Percentiles rank a stretch among this genome's conserved stretches.
phyloP scores from a whole-genome alignment of 2,888 invertebrate species.

The Cyclophora albipunctata region DNA sequence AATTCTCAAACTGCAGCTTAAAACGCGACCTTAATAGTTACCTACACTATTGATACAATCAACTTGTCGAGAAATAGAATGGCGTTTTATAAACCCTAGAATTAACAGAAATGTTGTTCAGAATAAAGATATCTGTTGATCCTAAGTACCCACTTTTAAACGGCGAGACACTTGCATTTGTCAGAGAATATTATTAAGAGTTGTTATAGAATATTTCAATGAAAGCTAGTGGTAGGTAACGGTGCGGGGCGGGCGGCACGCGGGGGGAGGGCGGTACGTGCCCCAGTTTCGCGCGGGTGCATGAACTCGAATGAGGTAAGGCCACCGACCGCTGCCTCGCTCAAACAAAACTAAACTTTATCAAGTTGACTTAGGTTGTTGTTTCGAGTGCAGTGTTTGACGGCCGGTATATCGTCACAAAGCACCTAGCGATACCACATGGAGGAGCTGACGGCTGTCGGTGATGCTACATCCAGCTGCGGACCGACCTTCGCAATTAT shows the following conservation, averaged over 20 bases:
- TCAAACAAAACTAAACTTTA: conserved; percentile 50
- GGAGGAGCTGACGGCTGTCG: conserved; percentile 52
- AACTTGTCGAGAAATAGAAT: conserved; percentile 14
- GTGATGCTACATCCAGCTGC: conserved; percentile 66
- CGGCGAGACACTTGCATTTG: conserved; percentile 27
- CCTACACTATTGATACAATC: too few species aligned
- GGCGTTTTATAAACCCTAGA: background rate
- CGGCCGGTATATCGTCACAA: conserved; percentile 60
- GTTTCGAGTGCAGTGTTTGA: conserved; percentile 27
- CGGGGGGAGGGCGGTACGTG: conserved; percentile 60
- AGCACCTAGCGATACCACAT: conserved; percentile 63
- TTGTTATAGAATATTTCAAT: conserved; percentile 60
- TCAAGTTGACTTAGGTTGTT: conserved; percentile 26
- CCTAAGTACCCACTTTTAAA: conserved; percentile 6
- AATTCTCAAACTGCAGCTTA: background rate
- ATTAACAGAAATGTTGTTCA: too few species aligned
- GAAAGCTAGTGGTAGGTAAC: conserved; percentile 68
- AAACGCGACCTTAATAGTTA: conserved; percentile 25
- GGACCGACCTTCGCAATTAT: conserved; percentile 66
- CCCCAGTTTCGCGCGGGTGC: conserved; percentile 73
- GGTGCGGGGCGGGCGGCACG: conserved; percentile 40
- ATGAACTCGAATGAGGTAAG: conserved; percentile 76
- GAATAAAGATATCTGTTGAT: conserved; percentile 18
- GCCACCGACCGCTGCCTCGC: conserved; percentile 65
- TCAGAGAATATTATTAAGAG: conserved; percentile 32